Evolutionary conservation across 2,888 invertebrate genomes (phyloP), one percentile per base, ranked within the genome.

Genomic region (Bellardia pandia): DNA sequence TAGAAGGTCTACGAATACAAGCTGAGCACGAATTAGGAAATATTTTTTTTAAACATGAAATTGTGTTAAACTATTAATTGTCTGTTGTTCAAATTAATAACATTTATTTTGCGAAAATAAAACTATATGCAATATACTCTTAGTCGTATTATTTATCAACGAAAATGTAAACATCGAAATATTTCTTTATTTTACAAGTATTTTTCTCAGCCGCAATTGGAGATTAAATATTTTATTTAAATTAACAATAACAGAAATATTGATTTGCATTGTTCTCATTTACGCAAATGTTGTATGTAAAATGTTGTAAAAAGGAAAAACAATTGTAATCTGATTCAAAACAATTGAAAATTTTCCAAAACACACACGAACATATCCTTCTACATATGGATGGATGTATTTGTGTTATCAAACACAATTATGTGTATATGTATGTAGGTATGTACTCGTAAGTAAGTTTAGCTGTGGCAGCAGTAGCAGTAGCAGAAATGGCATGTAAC

Each of bases 401-500:
- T 9, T 30, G 56, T 23, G 23, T 23, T 58, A 58, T 58, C 30
- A 11, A 33, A 37, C 60, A 37, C 2, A 33, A n/a, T 60, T 60
- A 14, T 60, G 33, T n/a, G n/a, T 11, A n/a, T 53, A 14, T 2
- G 53, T 53, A 13, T 23, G 23, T 33, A 33, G 6, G 60, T 60
- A 60, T 60, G 30, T n/a, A n/a, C n/a, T n/a, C n/a, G n/a, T 13
- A 62, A 33, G 37, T 33, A 37, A 8, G 33, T 62, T 6, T 45
- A 45, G 13, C 11, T 45, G 45, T 53, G n/a, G 37, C 5, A 37
- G 37, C 6, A 7, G n/a, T n/a, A 23, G 56, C 7, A 7, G n/a
- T n/a, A 23, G 56, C 7, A 23, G 56, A 9, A 62, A 37, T 62
- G n/a, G 51, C 37, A 62, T 23, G 62, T 69, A 62, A 37, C 62